Evolutionary conservation across 2,113 vertebrate species (phyloP), one percentile per base, ranked within the genome.

Genomic region (Aplodontia rufa): DNA sequence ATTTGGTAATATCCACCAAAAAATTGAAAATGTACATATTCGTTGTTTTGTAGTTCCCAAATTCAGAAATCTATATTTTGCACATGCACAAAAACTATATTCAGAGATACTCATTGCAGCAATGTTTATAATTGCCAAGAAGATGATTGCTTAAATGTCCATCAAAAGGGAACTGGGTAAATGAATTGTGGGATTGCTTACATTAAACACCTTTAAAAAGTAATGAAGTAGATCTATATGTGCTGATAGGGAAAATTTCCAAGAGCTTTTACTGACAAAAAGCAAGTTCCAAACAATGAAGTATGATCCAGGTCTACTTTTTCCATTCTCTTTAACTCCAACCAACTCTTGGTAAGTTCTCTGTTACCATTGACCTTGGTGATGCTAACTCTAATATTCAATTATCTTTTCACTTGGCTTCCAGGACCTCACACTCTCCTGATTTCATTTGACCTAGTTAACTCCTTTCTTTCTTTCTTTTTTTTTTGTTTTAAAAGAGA

Each of bases 31-130:
- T 89, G 32, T 82, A 20, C 10, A 24, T 92, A 82, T 68, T 93
- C 19, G 72, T 94, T 72, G 90, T 94, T 90, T 87, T 86, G 53
- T 26, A 64, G 55, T 91, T 95, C 68, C 19, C 82, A 35, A 96
- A 93, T 92, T 96, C 87, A 90, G 55, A 93, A 94, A 83, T 91
- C 62, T 78, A 12, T 80, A 51, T 93, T 94, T 94, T 91, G 40
- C 66, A 84, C 8, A 5, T 74, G 22, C 64, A 80, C 28, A 76
- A 84, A 68, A 76, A 55, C 1, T 80, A 81, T 88, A 7, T 95
- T 87, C 60, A 87, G 78, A 93, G 64, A 92, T 87, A 91, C 87
- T 96, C 28, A 81, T 76, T 53, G 37, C 35, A 76, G 37, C 40
- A 35, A 94, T 95, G 53, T 64, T 85, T 88, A 47, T 71, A 93